Evolutionary conservation across 2,113 vertebrate genomes (phyloP).

Genomic region (Tragelaphus buxtoni): DNA sequence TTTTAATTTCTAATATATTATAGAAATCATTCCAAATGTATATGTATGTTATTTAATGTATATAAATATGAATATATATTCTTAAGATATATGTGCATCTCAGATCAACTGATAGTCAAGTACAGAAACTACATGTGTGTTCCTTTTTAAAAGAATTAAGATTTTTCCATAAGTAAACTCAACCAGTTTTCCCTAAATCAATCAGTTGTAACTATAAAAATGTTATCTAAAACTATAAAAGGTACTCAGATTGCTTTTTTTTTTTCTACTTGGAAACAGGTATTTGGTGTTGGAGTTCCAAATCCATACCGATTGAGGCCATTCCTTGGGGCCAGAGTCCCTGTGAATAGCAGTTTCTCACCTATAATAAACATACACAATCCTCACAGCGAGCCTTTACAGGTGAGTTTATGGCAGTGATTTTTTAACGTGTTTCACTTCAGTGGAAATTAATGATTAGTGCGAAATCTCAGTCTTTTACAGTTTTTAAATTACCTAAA

Average conservation of each 20-base stretch:
- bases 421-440: background rate
- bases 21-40: background rate
- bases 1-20: background rate
- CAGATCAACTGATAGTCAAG: background rate
- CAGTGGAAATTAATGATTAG: background rate
- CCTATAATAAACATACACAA: constrained; percentile 99
- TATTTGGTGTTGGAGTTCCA: constrained; percentile 97
- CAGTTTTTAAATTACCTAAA: background rate
- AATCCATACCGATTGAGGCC: constrained; percentile 97
- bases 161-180: background rate
- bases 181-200: background rate
- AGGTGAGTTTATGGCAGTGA: constrained; percentile 82
- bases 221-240: background rate
- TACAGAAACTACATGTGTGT: background rate
- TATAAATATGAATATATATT: background rate
- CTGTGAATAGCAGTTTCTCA: constrained; percentile 99
- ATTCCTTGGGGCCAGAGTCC: constrained; percentile 97
- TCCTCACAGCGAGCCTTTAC: constrained; percentile 96
- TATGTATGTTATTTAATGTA: background rate
- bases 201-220: background rate
- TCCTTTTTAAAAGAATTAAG: background rate
- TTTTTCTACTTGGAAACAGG: constrained; percentile 80
- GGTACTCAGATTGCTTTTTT: background rate
- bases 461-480: background rate
- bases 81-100: background rate